Evolutionary conservation across 92 coral and sea anemone species (phyloP), one percentile per base, ranked within the genome.

Genomic region (Palythoa caribaeorum): DNA sequence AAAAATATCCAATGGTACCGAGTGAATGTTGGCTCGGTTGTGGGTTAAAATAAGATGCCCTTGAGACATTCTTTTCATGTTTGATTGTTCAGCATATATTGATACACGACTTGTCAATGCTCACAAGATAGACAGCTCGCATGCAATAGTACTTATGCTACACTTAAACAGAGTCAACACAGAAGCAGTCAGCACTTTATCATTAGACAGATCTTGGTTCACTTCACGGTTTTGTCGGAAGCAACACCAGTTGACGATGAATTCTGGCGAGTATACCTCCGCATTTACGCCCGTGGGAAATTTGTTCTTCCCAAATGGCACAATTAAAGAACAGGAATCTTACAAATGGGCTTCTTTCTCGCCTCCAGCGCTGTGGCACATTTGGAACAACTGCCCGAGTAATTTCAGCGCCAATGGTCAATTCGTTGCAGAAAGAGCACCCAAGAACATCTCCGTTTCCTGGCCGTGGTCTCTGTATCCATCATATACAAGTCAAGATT

Each of bases 61-160:
- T 81, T 81, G 62, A 81, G 15, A 47, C 76, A 68, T 81, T 53
- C 86, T 51, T 81, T 81, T 65, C 76, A 39, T 48, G 21, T 48
- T 81, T 81, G 52, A 91, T 88, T 91, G 84, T 90, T 62, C 39
- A 8, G 65, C 73, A 84, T 84, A 89, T 92, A 92, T 92, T 92
- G 94, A 92, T 92, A 85, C 94, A 84, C 89, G 80, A 17, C n/a
- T 51, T 79, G 84, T 89, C 94, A 92, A 89, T 92, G 90, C 48
- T 71, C 55, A 53, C 84, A 12, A 80, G 38, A 50, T 81, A 84
- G 48, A 84, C 71, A 68, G 90, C 48, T 72, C 83, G 83, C 74
- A 80, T 88, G 86, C 89, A 81, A 40, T 9, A 71, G 83, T 91
- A 91, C 89, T 87, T 76, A 91, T 87, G 84, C 86, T 72, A 51